Evolutionary conservation across 2,797 vertebrate species (phyloP), one percentile per base, ranked within the genome.

Genomic region (Lithobates pipiens): DNA sequence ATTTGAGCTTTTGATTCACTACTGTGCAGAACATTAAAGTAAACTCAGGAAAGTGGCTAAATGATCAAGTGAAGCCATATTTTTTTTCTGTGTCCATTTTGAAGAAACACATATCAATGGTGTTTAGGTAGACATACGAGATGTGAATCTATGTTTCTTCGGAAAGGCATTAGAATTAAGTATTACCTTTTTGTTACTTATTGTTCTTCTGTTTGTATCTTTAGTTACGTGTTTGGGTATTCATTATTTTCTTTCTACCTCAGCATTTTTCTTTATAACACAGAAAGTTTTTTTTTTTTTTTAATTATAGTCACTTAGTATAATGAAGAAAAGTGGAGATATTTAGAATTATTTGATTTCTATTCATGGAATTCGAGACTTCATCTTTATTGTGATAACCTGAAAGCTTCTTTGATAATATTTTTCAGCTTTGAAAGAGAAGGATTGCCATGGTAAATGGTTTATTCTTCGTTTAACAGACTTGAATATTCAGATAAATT

Each of bases 21-120:
- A 25, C 8, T 10, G 44, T 46, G 63, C 76, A 68, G 44, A 79
- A 46, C 39, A 68, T 44, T 78, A 78, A 44, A 68, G 77, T 68
- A 79, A 79, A 79, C 67, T 5, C 27, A 68, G 36, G 15, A 29
- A 39, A 67, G 27, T 65, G 23, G 10, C 76, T 77, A 77, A 67
- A 78, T 68, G 76, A 42, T 61, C 21, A 61, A 61, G 23, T n/a
- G 54, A 23, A 61, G 54, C 54, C n/a, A 23, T 61, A 23, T 61
- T 61, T 61, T 61, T 18, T 67, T 10, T 23, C 61, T 39, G 36
- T 18, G 16, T 63, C 61, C 32, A 23, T 21, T 61, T 57, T 29
- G 65, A 27, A 46, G 27, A 67, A 39, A 46, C 63, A 79, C 15
- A 68, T 79, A 16, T 79, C 39, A 23, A n/a, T 79, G 10, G 29